phyloP scores from a whole-genome alignment of 2,888 invertebrate genomes.

The Melanargia galathea region DNA sequence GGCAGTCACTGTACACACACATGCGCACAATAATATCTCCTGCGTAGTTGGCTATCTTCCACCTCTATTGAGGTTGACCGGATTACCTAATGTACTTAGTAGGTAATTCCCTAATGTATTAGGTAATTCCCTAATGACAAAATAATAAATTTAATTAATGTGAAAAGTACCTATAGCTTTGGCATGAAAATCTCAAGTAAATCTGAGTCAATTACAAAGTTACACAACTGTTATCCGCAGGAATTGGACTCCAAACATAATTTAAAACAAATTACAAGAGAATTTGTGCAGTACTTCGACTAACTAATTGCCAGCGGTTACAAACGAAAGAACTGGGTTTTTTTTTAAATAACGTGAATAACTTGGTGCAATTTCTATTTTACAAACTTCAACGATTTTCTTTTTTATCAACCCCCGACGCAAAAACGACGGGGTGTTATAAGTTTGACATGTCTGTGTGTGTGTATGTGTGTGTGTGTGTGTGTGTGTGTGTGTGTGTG shows the following conservation, averaged over 20 bases:
- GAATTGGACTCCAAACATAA: conserved; percentile 39
- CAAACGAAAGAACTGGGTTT: not conserved
- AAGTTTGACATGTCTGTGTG: no score
- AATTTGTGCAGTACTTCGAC: not conserved
- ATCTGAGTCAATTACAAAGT: conserved; percentile 45
- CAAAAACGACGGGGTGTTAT: no score
- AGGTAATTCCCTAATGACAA: not conserved
- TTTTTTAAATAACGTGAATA: not conserved
- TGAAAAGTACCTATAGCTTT: conserved; percentile 10
- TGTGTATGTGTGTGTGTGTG: no score
- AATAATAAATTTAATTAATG: conserved; percentile 19
- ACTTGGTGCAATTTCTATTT: not conserved
- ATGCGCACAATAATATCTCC: no score
- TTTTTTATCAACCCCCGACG: no score
- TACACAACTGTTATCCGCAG: conserved; percentile 41
- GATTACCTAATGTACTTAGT: no score
- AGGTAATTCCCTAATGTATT: no score
- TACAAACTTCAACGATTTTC: not conserved
- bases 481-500: no score
- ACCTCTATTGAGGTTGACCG: no score
- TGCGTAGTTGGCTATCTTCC: no score
- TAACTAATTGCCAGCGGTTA: conserved; percentile 5
- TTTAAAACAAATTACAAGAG: conserved; percentile 30
- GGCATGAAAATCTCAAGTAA: conserved; percentile 38
- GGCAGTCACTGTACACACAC: no score